Evolutionary conservation across 37 sponge, comb jelly and placozoan species (phyloP).

Genomic region (Geodia barretti): DNA sequence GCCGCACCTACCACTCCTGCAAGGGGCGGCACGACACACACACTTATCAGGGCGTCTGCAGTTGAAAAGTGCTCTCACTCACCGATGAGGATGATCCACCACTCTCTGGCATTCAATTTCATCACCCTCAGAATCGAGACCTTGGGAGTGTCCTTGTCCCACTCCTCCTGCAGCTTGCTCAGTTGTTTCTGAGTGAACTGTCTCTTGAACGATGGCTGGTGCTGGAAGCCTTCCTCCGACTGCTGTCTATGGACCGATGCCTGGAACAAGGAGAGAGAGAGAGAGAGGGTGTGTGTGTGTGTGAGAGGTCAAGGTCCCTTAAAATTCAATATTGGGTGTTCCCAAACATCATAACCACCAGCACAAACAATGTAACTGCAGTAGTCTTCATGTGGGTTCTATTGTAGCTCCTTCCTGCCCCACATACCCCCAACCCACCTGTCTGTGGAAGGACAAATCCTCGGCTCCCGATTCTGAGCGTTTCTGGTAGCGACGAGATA

Average conservation of each 20-base stretch:
- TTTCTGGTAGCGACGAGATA: neutral
- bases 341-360: too few species aligned
- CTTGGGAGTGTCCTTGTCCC: conserved; percentile 54
- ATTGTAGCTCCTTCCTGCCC: too few species aligned
- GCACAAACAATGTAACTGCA: too few species aligned
- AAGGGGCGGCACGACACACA: too few species aligned
- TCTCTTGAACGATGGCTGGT: neutral
- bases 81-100: conserved; percentile 70
- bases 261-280: too few species aligned
- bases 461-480: neutral
- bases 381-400: too few species aligned
- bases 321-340: too few species aligned
- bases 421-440: too few species aligned
- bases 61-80: too few species aligned
- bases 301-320: too few species aligned
- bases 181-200: conserved; percentile 1
- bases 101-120: conserved; percentile 69
- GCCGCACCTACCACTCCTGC: conserved; percentile 52
- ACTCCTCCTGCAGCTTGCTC: conserved; percentile 35
- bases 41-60: too few species aligned
- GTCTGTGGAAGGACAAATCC: neutral
- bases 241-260: neutral
- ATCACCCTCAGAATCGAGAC: conserved; percentile 48
- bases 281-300: too few species aligned
- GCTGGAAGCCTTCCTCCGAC: neutral